Evolutionary conservation across 2,888 invertebrate genomes (phyloP).

Genomic region (Rhodophaea formosa): DNA sequence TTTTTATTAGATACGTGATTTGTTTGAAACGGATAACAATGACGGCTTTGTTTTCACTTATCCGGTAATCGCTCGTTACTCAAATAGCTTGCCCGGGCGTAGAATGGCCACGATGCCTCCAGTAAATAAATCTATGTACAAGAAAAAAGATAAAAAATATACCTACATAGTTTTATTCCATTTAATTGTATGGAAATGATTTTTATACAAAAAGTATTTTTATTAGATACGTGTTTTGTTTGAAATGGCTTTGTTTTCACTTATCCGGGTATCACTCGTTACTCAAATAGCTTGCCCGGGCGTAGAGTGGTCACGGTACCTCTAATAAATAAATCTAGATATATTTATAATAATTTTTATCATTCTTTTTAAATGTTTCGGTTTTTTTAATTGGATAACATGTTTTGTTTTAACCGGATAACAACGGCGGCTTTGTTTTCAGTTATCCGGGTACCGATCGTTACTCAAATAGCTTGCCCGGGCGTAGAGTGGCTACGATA

Average conservation of each 20-base stretch:
- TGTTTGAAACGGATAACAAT: conserved; percentile 43
- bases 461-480: conserved; percentile 16
- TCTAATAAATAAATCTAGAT: no score
- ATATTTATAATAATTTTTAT: no score
- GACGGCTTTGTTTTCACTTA: conserved; percentile 21
- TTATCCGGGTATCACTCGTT: conserved; percentile 19
- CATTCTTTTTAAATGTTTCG: no score
- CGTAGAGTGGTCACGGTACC: no score
- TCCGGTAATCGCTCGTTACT: conserved; percentile 16
- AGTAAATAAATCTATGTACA: no score
- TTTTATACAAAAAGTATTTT: no score
- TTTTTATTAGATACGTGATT: conserved; percentile 13
- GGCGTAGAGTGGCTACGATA: no score
- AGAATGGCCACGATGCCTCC: neutral
- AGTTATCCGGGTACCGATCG: conserved; percentile 18
- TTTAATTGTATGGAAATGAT: no score
- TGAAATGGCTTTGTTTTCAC: conserved; percentile 20
- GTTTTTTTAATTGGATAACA: no score
- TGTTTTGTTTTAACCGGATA: neutral
- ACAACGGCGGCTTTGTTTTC: conserved; percentile 17
- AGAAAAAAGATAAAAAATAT: no score
- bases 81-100: conserved; percentile 14
- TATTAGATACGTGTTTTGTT: no score
- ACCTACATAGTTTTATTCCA: no score
- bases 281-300: conserved; percentile 15